Base-by-base conservation (phyloP, 1,140 invertebrate genomes). In the Drosophila takahashii region DNA sequence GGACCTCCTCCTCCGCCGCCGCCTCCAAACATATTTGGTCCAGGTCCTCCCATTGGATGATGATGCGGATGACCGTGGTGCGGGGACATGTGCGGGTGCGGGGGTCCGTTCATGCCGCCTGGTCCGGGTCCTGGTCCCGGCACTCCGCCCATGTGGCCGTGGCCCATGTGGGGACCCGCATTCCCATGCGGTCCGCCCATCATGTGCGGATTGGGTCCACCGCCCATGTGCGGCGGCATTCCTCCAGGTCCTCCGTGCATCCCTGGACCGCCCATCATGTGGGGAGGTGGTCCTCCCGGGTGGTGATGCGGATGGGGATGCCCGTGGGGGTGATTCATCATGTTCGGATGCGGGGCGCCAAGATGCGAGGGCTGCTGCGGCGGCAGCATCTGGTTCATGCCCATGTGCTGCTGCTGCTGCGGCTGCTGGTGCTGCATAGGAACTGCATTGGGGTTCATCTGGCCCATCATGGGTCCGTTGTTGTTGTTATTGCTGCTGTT, bases 401-500 rank as follows among this genome's bases (percentile, higher is more conserved):
- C 78, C 69, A 78, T 91, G 53, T 90, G 81, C 50, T 81, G 83
- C 71, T 76, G 81, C 22, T 22, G 81, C 52, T 90, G 81, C 50
- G 79, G 83, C 71, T 76, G 81, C 22, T 22, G 81, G 16, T 81
- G 89, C 48, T 91, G 90, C 83, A 91, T 91, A 91, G 90, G 90
- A 91, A 91, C 90, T 67, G 64, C 45, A 77, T 91, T 91, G 29
- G 90, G 86, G 65, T 90, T 91, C 79, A 91, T 81, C 48, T 90
- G 89, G 44, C 84, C 75, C 81, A 81, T 79, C 79, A 92, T 92
- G 34, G 87, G 81, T 22, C 85, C 89, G 54, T 90, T 90, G 45
- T 89, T 90, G 48, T 87, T 89, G 51, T 87, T 89, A 36, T 93
- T 93, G 76, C 92, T 93, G 29, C 91, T 80, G 48, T 71, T 93